phyloP scores from a whole-genome alignment of 2,113 vertebrate species.

The Eira barbara region DNA sequence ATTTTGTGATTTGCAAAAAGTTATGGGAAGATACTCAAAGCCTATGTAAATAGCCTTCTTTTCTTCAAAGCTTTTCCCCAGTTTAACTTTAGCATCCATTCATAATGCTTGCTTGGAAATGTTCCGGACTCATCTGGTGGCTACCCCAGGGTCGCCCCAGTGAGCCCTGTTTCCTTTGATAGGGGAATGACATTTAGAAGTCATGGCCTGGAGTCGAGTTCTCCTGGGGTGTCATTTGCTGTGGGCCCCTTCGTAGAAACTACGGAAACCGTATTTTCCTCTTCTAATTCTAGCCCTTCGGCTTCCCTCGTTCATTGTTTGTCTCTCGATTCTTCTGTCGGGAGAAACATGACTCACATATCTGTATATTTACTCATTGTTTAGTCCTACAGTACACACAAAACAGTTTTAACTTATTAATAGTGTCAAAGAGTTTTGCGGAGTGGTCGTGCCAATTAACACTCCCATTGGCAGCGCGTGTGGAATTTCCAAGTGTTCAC shows the following conservation, averaged over 20 bases:
- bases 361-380: background rate
- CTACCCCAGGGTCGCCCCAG: background rate
- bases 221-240: background rate
- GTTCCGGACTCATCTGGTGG: background rate
- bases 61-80: background rate
- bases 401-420: background rate
- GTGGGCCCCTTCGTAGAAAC: background rate
- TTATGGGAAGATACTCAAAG: background rate
- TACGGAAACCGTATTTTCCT: background rate
- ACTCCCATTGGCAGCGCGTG: background rate
- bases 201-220: background rate
- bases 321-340: background rate
- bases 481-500: background rate
- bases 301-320: background rate
- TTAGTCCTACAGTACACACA: background rate
- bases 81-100: background rate
- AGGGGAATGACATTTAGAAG: background rate
- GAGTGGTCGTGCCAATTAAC: background rate
- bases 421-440: background rate
- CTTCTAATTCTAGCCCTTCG: background rate
- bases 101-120: background rate
- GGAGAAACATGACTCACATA: background rate
- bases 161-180: background rate
- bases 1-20: conserved; percentile 13
- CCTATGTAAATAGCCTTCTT: background rate